These are phyloP conservation scores for Peromyscus aztecus DNA, from an alignment of 2,797 vertebrate genomes.

Conservation along the genomic window DNA sequence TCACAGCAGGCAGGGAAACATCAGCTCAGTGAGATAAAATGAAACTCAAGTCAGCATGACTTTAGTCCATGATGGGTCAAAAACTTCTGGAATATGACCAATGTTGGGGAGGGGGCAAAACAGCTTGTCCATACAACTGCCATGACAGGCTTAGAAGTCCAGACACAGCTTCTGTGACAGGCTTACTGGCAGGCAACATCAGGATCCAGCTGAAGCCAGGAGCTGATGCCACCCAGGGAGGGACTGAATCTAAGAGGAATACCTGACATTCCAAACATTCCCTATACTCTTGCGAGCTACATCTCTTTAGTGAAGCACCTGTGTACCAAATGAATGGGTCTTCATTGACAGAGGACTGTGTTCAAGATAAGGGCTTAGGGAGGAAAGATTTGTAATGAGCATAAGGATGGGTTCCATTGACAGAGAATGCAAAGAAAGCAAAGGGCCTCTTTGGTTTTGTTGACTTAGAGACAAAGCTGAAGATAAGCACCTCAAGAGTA, in stretches of 20 bases:
- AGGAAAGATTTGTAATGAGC: too few relatives aligned
- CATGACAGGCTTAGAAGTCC: too few relatives aligned
- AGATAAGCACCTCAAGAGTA: not conserved
- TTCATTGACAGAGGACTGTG: not conserved
- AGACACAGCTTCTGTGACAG: too few relatives aligned
- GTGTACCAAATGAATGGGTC: not conserved
- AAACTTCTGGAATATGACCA: not conserved
- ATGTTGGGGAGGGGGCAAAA: not conserved
- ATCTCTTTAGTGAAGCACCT: not conserved
- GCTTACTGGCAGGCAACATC: too few relatives aligned
- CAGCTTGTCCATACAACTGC: too few relatives aligned
- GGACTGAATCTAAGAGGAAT: too few relatives aligned
- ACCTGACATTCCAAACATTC: too few relatives aligned
- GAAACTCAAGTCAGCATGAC: not conserved
- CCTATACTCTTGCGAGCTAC: too few relatives aligned
- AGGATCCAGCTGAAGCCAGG: too few relatives aligned
- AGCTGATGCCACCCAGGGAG: too few relatives aligned
- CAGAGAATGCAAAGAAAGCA: too few relatives aligned
- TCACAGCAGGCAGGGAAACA: too few relatives aligned
- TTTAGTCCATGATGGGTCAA: not conserved
- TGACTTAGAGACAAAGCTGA: not conserved
- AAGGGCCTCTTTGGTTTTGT: not conserved
- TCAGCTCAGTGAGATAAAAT: not conserved
- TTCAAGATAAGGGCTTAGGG: not conserved
- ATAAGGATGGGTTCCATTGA: not conserved